Conservation (phyloP, 1,140 invertebrate genomes). For the Philopotamus ludificatus region DNA sequence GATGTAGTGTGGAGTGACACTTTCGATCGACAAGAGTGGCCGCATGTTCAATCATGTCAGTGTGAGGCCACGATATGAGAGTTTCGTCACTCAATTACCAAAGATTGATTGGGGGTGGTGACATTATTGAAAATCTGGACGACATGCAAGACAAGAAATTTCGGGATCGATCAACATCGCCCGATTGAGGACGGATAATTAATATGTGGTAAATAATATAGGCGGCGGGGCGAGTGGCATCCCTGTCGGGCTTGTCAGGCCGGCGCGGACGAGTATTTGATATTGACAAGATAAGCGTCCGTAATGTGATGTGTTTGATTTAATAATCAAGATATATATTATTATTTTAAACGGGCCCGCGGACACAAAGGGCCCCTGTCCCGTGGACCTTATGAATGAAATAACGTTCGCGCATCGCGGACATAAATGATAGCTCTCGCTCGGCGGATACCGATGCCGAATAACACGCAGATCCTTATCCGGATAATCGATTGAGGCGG, state of each 20-base stretch:
- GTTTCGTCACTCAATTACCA: too few species aligned
- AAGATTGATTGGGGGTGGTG: too few species aligned
- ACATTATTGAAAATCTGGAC: not conserved
- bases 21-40: too few species aligned
- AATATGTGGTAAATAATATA: too few species aligned
- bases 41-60: too few species aligned
- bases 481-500: too few species aligned
- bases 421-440: too few species aligned
- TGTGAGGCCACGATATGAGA: too few species aligned
- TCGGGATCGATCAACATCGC: not conserved
- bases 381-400: slow-evolving; percentile 12
- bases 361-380: slow-evolving; percentile 19
- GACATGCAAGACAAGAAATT: not conserved
- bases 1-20: too few species aligned
- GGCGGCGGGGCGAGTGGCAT: slow-evolving; percentile 39
- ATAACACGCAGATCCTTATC: too few species aligned
- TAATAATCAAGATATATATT: slow-evolving; percentile 55
- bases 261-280: slow-evolving; percentile 57
- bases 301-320: slow-evolving; percentile 61
- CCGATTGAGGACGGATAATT: not conserved
- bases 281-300: slow-evolving; percentile 60
- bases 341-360: slow-evolving; percentile 37
- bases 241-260: slow-evolving; percentile 57
- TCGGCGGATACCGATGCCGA: too few species aligned
- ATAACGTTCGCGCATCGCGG: slow-evolving; percentile 7